phyloP scores from a whole-genome alignment of 2,888 invertebrate species.

The Drosophila formosana region DNA sequence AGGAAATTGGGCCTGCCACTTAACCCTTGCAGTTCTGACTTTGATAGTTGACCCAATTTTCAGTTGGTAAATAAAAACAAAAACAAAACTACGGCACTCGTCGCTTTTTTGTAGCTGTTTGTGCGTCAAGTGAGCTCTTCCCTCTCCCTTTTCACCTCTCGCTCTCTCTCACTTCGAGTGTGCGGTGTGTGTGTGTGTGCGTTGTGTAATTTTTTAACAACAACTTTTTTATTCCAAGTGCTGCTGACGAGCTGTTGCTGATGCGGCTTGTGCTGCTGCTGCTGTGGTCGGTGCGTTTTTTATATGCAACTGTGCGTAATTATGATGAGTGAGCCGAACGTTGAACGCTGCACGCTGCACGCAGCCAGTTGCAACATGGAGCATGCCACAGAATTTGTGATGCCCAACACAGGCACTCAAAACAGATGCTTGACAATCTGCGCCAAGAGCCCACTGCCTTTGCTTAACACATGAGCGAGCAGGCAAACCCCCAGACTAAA shows the following conservation, averaged over 20 bases:
- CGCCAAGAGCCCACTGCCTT: conserved; percentile 27
- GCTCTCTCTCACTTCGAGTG: conserved; percentile 11
- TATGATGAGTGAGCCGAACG: conserved; percentile 68
- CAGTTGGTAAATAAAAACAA: conserved; percentile 62
- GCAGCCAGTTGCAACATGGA: conserved; percentile 39
- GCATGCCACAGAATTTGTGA: conserved; percentile 66
- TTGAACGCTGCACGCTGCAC: conserved; percentile 16
- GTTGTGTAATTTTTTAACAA: conserved; percentile 74
- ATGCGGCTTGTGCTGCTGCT: conserved; percentile 27
- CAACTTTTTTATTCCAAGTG: conserved; percentile 67
- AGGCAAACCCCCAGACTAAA: conserved; percentile 8
- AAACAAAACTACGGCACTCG: conserved; percentile 55
- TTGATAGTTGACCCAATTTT: conserved; percentile 80
- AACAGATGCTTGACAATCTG: conserved; percentile 69
- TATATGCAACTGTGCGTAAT: conserved; percentile 68
- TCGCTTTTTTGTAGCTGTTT: conserved; percentile 43
- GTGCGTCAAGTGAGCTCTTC: conserved; percentile 60
- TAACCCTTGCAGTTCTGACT: conserved; percentile 76
- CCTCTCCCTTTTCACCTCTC: conserved; percentile 10
- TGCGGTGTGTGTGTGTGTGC: conserved; percentile 28
- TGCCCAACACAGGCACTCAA: conserved; percentile 63
- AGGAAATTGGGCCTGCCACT: conserved; percentile 47
- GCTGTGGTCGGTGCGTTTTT: conserved; percentile 28
- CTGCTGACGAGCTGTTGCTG: conserved; percentile 10
- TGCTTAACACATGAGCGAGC: conserved; percentile 57